phyloP scores from a whole-genome alignment of 1,140 invertebrate species.

The Papilio machaon region DNA sequence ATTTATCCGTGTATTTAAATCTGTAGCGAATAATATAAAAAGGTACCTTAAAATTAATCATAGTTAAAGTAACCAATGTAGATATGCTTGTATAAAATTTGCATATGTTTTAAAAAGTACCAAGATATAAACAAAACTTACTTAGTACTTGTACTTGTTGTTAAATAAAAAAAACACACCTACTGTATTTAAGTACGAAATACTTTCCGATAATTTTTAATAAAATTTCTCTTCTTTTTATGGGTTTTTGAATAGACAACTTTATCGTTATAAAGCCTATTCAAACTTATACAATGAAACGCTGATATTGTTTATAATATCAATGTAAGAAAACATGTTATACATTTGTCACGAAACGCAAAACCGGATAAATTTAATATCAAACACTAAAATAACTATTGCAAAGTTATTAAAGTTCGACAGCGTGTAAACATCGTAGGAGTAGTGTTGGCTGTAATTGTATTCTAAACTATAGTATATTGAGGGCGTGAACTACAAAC shows the following conservation, averaged over 20 bases:
- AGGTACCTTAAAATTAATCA: not conserved
- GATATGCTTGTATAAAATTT: not conserved
- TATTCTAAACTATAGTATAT: slow-evolving; percentile 15
- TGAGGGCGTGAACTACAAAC: slow-evolving; percentile 15
- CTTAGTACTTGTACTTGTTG: too few species aligned
- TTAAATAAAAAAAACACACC: too few species aligned
- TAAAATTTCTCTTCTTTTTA: too few species aligned
- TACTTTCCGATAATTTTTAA: too few species aligned
- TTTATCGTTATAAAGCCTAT: too few species aligned
- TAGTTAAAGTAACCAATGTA: not conserved
- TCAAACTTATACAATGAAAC: not conserved
- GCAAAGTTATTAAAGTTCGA: slow-evolving; percentile 8
- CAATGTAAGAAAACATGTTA: not conserved
- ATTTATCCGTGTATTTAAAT: too few species aligned
- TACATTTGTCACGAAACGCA: not conserved
- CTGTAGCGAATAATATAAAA: too few species aligned
- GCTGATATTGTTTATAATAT: not conserved
- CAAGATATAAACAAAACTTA: too few species aligned
- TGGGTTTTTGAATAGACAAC: too few species aligned
- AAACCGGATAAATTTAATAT: not conserved
- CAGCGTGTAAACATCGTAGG: slow-evolving; percentile 13
- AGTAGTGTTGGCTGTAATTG: not conserved
- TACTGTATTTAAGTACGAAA: too few species aligned
- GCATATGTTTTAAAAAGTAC: not conserved
- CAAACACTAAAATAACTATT: slow-evolving; percentile 11